Conservation (phyloP, 2,888 invertebrate genomes). For the Microplitis manilae region DNA sequence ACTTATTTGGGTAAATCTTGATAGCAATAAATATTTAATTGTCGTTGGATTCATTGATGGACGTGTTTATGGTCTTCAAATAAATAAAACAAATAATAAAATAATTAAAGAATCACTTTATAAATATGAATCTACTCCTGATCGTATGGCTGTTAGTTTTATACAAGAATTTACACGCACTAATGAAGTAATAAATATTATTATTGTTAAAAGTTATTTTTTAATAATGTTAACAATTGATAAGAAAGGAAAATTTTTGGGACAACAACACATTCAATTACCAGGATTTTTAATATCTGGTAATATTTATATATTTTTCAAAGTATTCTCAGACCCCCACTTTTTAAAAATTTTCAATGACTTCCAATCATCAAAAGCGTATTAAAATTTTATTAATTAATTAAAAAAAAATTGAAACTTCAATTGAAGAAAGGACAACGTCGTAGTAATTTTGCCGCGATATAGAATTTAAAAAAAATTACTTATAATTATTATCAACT, state of each 20-base stretch:
- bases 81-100: constrained; percentile 45
- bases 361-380: not conserved
- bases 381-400: not conserved
- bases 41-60: constrained; percentile 63
- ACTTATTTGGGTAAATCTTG: constrained; percentile 58
- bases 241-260: constrained; percentile 50
- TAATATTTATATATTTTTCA: constrained; percentile 41
- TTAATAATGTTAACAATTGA: constrained; percentile 55
- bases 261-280: constrained; percentile 50
- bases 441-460: too few species aligned
- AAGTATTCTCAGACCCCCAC: not conserved
- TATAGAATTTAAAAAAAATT: too few species aligned
- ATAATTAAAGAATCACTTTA: constrained; percentile 43
- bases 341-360: not conserved
- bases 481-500: too few species aligned
- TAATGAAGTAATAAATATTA: constrained; percentile 49
- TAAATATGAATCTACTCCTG: constrained; percentile 54
- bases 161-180: constrained; percentile 49
- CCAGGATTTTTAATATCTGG: constrained; percentile 64
- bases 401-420: too few species aligned
- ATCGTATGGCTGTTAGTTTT: constrained; percentile 55
- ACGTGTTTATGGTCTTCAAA: constrained; percentile 54
- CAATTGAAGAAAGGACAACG: too few species aligned
- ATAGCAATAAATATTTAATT: constrained; percentile 52
- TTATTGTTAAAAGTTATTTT: constrained; percentile 57